Evolutionary conservation across 2,888 invertebrate species (phyloP).

Genomic region (Drosophila rubida): DNA sequence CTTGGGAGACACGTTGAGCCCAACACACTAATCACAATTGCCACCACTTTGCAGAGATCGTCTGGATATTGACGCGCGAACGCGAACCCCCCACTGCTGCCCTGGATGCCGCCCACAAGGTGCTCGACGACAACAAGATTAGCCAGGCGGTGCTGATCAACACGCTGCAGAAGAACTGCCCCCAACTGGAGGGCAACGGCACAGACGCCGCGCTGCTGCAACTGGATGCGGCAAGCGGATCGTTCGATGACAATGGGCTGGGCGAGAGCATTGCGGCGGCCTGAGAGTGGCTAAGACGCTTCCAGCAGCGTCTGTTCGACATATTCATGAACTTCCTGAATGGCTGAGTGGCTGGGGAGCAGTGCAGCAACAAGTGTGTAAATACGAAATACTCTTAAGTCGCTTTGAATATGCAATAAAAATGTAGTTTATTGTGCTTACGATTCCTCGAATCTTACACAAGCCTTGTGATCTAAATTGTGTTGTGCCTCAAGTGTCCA

Average conservation of each 20-base stretch:
- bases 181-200: slow-evolving; percentile 48
- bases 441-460: too few species aligned
- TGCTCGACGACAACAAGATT: slow-evolving; percentile 75
- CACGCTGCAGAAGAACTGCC: slow-evolving; percentile 74
- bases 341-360: too few species aligned
- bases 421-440: too few species aligned
- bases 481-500: too few species aligned
- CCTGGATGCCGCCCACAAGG: slow-evolving; percentile 63
- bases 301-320: slow-evolving; percentile 71
- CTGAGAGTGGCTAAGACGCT: slow-evolving; percentile 76
- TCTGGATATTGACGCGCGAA: slow-evolving; percentile 81
- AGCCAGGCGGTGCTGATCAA: slow-evolving; percentile 66
- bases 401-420: too few species aligned
- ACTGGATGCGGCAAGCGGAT: not conserved
- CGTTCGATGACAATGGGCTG: slow-evolving; percentile 37
- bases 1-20: slow-evolving; percentile 28
- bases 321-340: slow-evolving; percentile 63
- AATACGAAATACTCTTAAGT: too few species aligned
- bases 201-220: slow-evolving; percentile 12
- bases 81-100: slow-evolving; percentile 66
- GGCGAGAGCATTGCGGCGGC: slow-evolving; percentile 60
- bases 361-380: too few species aligned
- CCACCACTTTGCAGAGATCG: slow-evolving; percentile 63
- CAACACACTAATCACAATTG: slow-evolving; percentile 49
- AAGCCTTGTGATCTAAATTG: too few species aligned